Conservation (phyloP, 2,888 invertebrate species). For the Campaea margaritaria region DNA sequence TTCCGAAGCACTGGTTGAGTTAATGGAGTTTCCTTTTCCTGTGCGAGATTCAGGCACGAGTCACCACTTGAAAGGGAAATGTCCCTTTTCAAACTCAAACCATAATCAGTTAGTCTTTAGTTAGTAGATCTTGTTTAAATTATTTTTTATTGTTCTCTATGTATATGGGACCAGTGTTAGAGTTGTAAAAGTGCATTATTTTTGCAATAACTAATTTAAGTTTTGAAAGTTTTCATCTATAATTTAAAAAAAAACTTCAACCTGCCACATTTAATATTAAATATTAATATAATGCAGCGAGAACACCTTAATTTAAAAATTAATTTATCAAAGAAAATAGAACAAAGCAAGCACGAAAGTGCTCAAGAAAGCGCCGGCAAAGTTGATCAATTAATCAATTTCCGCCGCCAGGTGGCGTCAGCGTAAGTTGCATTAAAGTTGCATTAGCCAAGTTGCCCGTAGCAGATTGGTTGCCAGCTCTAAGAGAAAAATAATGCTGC, state of each 20-base stretch:
- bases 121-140: too few species aligned
- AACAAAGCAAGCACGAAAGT: constrained; percentile 22
- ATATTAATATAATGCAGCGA: not conserved
- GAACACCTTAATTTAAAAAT: constrained; percentile 10
- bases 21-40: too few species aligned
- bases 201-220: too few species aligned
- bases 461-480: constrained; percentile 2
- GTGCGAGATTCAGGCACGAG: too few species aligned
- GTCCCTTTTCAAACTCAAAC: too few species aligned
- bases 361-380: constrained; percentile 30
- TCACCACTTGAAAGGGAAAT: too few species aligned
- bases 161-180: too few species aligned
- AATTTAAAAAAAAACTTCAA: not conserved
- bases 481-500: too few species aligned
- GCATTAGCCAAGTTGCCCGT: constrained; percentile 9
- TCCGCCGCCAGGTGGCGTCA: constrained; percentile 21
- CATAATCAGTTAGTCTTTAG: too few species aligned
- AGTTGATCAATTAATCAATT: constrained; percentile 41
- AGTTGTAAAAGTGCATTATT: too few species aligned
- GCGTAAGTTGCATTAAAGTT: constrained; percentile 19
- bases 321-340: constrained; percentile 30
- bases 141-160: too few species aligned
- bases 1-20: too few species aligned
- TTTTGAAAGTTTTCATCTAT: not conserved
- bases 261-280: not conserved